Evolutionary conservation across 2,113 vertebrate species (phyloP).

Genomic region (Rhinoptilus africanus): DNA sequence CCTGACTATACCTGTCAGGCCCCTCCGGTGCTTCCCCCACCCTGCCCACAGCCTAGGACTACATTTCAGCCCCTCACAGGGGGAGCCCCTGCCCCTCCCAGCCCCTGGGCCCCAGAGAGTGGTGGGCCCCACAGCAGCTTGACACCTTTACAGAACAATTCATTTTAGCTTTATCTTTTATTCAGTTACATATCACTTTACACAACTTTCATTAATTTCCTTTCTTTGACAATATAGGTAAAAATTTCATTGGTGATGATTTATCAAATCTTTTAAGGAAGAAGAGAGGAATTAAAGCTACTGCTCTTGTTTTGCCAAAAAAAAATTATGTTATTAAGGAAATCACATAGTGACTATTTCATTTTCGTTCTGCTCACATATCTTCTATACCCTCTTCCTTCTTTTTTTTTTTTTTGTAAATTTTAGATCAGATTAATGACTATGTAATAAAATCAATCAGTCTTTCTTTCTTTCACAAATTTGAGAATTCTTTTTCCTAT

Average conservation of each 20-base stretch:
- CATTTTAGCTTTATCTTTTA: not conserved
- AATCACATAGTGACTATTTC: accelerated
- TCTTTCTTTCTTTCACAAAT: not conserved
- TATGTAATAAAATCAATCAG: not conserved
- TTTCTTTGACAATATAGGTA: not conserved
- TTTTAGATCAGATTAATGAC: not conserved
- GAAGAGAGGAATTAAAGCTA: not conserved
- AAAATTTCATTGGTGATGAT: not conserved
- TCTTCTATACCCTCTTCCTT: not conserved
- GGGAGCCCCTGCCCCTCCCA: accelerated
- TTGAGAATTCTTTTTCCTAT: not conserved
- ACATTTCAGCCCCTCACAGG: accelerated
- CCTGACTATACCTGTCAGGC: accelerated
- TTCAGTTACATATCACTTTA: not conserved
- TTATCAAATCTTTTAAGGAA: not conserved
- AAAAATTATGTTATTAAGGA: not conserved
- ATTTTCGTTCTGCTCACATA: not conserved
- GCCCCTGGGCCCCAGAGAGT: accelerated
- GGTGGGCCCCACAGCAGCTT: accelerated
- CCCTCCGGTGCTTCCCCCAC: accelerated
- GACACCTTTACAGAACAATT: not conserved
- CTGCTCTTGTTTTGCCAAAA: not conserved
- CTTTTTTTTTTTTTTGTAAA: not conserved
- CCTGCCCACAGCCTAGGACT: not conserved
- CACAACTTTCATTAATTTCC: not conserved